Base-by-base conservation (phyloP, 1,140 invertebrate species). In the Whitmania pigra region DNA sequence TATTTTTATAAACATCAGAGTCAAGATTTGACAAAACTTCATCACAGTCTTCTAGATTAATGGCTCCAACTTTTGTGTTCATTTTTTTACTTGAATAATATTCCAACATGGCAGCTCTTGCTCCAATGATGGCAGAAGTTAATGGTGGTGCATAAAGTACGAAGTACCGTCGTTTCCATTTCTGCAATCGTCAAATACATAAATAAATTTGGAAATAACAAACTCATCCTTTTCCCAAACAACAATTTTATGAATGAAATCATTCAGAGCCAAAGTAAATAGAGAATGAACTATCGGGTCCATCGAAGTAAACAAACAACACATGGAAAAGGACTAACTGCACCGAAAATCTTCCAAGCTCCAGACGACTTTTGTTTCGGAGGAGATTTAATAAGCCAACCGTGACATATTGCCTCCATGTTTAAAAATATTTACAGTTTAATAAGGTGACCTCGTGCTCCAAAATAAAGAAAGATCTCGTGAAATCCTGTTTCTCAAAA, bases 1-100 rank as follows among this genome's bases (percentile, higher is more conserved):
- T 49, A 49, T 70, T 43, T 53, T 70, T 40, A 54, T 49, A 53
- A n/a, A 54, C 18, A 25, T 70, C 69, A 49, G 69, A 70, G n/a
- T 70, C 69, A 9, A 70, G 69, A 70, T 53, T 70, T 22, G 69
- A 70, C 40, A 70, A 54, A 4, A 70, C 36, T 53, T 70, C 69
- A 36, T 70, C 69, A 70, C 69, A 70, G 69, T 70, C 69, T 43
- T 36, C 29, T 53, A 70, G 53, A 22, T 70, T 70, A 54, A 70
- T 70, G 20, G 53, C 53, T 53, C 69, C 69, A 3, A 36, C n/a
- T 53, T 70, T 70, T 36, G 31, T 43, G 69, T 53, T 36, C n/a
- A 70, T 36, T 53, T 70, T 70, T 49, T 70, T 70, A 49, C 49
- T 53, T 5, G 69, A 70, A 29, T 70, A 70, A 70, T 70, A 70